These are phyloP conservation scores for Halictus rubicundus DNA, from an alignment of 1,140 invertebrate species.

Conservation along the genomic window DNA sequence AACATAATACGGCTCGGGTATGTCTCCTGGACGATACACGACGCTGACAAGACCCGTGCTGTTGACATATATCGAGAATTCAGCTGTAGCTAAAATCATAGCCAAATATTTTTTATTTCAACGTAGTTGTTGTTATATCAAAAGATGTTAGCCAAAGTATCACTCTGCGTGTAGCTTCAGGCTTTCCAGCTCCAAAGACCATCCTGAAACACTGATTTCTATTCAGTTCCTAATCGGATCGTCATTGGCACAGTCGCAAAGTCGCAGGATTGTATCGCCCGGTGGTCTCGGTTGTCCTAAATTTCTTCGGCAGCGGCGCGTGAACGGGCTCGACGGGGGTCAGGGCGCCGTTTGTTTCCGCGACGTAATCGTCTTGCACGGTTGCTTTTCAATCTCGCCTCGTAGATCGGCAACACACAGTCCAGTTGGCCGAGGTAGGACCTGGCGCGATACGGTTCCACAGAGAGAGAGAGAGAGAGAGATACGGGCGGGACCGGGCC, in stretches of 20 bases:
- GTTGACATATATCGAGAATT: too few relatives aligned
- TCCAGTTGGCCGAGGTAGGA: constrained; percentile 32
- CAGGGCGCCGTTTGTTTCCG: not conserved
- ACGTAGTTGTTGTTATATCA: too few relatives aligned
- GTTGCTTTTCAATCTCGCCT: constrained; percentile 33
- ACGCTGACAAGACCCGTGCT: too few relatives aligned
- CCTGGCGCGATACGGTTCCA: constrained; percentile 54
- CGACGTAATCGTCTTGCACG: constrained; percentile 36
- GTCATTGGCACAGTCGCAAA: not conserved
- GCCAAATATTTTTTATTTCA: too few relatives aligned
- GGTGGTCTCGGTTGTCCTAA: not conserved
- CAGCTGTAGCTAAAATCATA: too few relatives aligned
- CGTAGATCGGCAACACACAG: constrained; percentile 9
- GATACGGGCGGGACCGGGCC: constrained; percentile 64
- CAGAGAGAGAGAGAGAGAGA: constrained; percentile 47
- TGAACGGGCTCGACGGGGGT: not conserved
- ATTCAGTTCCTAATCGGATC: not conserved
- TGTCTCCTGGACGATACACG: too few relatives aligned
- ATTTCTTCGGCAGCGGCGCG: constrained; percentile 15
- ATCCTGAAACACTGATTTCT: not conserved
- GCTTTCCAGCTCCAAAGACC: too few relatives aligned
- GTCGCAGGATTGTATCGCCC: not conserved
- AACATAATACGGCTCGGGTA: too few relatives aligned
- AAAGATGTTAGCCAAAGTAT: too few relatives aligned
- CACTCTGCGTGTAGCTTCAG: too few relatives aligned